Evolutionary conservation across 2,888 invertebrate genomes (phyloP).

Genomic region (Agrotis clavis): DNA sequence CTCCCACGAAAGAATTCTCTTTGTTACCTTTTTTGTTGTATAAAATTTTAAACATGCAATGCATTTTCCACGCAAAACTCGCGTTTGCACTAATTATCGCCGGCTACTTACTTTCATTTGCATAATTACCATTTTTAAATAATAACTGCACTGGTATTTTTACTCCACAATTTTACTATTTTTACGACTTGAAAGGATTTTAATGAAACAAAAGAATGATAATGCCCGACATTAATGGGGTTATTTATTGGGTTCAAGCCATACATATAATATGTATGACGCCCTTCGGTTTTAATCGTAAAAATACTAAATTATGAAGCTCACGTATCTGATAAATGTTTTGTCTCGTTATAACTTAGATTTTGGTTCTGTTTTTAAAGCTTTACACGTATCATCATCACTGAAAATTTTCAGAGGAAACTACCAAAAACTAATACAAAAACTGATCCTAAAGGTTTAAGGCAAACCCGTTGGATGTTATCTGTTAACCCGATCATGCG

Average conservation of each 20-base stretch:
- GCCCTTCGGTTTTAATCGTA: too few species aligned
- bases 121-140: conserved; percentile 57
- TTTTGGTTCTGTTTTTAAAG: background rate
- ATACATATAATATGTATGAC: too few species aligned
- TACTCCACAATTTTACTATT: background rate
- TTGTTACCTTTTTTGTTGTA: conserved; percentile 30
- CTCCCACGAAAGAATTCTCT: conserved; percentile 16
- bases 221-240: background rate
- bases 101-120: conserved; percentile 38
- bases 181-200: conserved; percentile 7
- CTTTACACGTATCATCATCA: background rate
- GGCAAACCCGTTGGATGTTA: conserved; percentile 33
- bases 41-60: conserved; percentile 40
- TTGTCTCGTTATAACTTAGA: background rate
- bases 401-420: background rate
- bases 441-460: conserved; percentile 28
- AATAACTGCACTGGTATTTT: conserved; percentile 32
- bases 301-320: too few species aligned
- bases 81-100: conserved; percentile 35
- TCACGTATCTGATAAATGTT: background rate
- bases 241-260: background rate
- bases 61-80: conserved; percentile 45
- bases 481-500: conserved; percentile 51
- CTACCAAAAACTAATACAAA: conserved; percentile 17
- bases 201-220: background rate